Evolutionary conservation across 2,888 invertebrate genomes (phyloP).

Genomic region (Lepidochrysops patricia): DNA sequence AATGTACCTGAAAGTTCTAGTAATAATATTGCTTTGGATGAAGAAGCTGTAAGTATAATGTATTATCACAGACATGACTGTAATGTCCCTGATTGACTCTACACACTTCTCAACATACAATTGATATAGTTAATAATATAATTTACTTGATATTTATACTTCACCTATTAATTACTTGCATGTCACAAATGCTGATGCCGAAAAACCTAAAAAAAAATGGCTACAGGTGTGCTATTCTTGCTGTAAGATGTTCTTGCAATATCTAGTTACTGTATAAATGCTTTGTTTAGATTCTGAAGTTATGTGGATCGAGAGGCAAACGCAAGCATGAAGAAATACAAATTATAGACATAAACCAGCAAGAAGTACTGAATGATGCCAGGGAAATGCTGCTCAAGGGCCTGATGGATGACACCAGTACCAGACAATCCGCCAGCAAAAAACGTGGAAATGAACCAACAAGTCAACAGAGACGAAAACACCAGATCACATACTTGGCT

Average conservation of each 20-base stretch:
- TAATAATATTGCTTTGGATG: slow-evolving; percentile 41
- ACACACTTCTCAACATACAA: too few relatives aligned
- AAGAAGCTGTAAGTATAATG: slow-evolving; percentile 55
- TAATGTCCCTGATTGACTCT: too few relatives aligned
- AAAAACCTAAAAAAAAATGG: too few relatives aligned
- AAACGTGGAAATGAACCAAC: slow-evolving; percentile 76
- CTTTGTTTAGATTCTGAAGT: slow-evolving; percentile 71
- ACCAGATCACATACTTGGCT: slow-evolving; percentile 97
- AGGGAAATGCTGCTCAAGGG: slow-evolving; percentile 88
- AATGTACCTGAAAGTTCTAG: slow-evolving; percentile 13
- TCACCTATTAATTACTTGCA: too few relatives aligned
- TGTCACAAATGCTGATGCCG: too few relatives aligned
- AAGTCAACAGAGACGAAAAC: slow-evolving; percentile 86
- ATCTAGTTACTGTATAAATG: background rate
- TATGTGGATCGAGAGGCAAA: slow-evolving; percentile 80
- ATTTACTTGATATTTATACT: too few relatives aligned
- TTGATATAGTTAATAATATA: background rate
- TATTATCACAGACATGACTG: too few relatives aligned
- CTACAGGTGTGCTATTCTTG: too few relatives aligned
- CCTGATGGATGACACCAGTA: slow-evolving; percentile 80
- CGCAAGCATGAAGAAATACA: slow-evolving; percentile 79
- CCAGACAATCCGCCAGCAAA: slow-evolving; percentile 67
- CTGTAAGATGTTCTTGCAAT: too few relatives aligned
- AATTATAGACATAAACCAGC: slow-evolving; percentile 88
- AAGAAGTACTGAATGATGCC: slow-evolving; percentile 86